Evolutionary conservation across 2,797 vertebrate genomes (phyloP).

Genomic region (Argya squamiceps): DNA sequence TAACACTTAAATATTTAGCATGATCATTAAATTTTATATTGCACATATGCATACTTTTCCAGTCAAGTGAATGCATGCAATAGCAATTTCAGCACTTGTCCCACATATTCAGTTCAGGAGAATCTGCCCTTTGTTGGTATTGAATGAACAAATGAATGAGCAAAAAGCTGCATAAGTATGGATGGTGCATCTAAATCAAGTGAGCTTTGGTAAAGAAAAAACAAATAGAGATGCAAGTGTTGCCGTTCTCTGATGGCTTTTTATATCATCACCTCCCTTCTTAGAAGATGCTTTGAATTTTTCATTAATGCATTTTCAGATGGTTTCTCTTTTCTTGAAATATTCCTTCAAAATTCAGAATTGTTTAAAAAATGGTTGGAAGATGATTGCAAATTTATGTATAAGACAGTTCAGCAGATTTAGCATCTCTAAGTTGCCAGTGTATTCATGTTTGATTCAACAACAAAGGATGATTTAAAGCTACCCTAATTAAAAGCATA

Average conservation of each 20-base stretch:
- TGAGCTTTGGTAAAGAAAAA: not conserved
- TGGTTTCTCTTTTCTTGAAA: not conserved
- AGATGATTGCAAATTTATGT: not conserved
- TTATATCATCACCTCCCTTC: not conserved
- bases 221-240: not conserved
- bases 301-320: not conserved
- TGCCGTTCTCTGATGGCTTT: not conserved
- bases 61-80: conserved; percentile 44
- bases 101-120: conserved; percentile 14
- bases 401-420: not conserved
- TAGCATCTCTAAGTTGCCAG: not conserved
- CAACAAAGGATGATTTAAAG: conserved; percentile 1
- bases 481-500: not conserved
- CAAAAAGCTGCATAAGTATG: not conserved
- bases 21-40: conserved; percentile 68
- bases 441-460: not conserved
- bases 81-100: conserved; percentile 59
- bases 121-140: conserved; percentile 14
- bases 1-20: conserved; percentile 72
- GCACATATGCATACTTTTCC: conserved; percentile 54
- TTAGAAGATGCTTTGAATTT: not conserved
- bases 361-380: not conserved
- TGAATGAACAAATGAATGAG: conserved; percentile 41
- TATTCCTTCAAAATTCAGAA: not conserved
- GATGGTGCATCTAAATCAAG: not conserved